These are phyloP conservation scores for Sitta europaea DNA, from an alignment of 2,113 vertebrate genomes.

Conservation along the genomic window DNA sequence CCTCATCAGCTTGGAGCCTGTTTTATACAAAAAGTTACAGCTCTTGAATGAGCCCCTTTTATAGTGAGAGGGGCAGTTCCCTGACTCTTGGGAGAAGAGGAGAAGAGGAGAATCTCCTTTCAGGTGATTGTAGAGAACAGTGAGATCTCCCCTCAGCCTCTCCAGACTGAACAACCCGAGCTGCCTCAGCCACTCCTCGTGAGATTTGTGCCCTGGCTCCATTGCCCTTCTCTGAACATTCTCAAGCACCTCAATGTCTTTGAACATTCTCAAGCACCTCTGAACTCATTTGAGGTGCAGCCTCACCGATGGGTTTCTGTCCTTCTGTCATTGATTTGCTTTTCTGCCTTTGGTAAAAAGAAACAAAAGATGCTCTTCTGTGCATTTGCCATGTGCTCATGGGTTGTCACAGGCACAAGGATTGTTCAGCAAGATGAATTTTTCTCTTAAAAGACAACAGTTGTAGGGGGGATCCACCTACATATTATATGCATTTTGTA, in stretches of 20 bases:
- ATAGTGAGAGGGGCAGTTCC: not conserved
- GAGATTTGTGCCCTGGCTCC: not conserved
- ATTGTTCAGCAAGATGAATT: not conserved
- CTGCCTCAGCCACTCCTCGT: not conserved
- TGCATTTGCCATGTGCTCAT: not conserved
- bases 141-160: not conserved
- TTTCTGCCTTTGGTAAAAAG: not conserved
- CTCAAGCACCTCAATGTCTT: not conserved
- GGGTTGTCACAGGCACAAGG: not conserved
- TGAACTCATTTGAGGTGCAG: not conserved
- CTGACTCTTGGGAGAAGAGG: not conserved
- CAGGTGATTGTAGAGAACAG: not conserved
- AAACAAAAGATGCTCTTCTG: not conserved
- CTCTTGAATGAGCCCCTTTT: not conserved
- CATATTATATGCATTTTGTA: not conserved
- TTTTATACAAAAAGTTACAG: not conserved
- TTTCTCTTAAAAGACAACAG: not conserved
- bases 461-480: not conserved
- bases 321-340: not conserved
- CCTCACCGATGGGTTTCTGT: not conserved
- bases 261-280: not conserved
- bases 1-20: not conserved
- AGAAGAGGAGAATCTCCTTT: too few species aligned
- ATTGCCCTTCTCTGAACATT: not conserved
- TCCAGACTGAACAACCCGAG: not conserved